A percentile compares a stretch with the other conserved stretches of the same genome.
Conservation (phyloP, 2,888 invertebrate genomes). For the Hypomecis punctinalis region DNA sequence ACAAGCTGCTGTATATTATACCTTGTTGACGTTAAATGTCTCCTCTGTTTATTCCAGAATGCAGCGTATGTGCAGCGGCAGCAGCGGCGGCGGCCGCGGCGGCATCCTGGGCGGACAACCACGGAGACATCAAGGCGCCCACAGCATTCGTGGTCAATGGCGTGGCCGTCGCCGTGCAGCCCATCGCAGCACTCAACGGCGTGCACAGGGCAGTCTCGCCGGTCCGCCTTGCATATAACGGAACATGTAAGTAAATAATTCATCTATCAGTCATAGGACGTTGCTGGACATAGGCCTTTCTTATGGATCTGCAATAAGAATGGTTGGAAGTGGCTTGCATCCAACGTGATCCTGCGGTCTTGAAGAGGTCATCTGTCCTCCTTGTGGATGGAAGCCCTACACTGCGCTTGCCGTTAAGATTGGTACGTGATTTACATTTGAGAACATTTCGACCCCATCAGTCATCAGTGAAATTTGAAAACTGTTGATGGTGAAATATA, state of each 20-base stretch:
- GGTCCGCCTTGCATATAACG: constrained; percentile 52
- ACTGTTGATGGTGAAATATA: too few species aligned
- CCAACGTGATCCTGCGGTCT: too few species aligned
- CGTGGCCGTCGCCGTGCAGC: constrained; percentile 41
- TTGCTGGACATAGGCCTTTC: too few species aligned
- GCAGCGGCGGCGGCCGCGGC: constrained; percentile 79
- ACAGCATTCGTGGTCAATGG: constrained; percentile 57
- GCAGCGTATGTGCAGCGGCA: constrained; percentile 79
- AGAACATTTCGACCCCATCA: too few species aligned
- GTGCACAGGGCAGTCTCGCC: constrained; percentile 30
- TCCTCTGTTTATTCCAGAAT: constrained; percentile 58
- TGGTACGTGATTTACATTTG: too few species aligned
- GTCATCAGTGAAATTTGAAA: too few species aligned
- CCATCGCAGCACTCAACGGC: constrained; percentile 46
- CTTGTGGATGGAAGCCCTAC: neutral
- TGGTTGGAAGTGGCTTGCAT: too few species aligned
- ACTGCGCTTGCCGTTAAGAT: neutral
- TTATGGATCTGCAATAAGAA: too few species aligned
- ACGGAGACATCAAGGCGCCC: constrained; percentile 59
- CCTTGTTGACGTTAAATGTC: neutral
- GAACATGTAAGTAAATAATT: constrained; percentile 58
- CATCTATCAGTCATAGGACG: neutral
- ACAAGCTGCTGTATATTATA: too few species aligned
- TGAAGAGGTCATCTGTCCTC: too few species aligned
- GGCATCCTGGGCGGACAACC: constrained; percentile 68